Base-by-base conservation (phyloP, 2,113 vertebrate species). In the Labeo rohita region DNA sequence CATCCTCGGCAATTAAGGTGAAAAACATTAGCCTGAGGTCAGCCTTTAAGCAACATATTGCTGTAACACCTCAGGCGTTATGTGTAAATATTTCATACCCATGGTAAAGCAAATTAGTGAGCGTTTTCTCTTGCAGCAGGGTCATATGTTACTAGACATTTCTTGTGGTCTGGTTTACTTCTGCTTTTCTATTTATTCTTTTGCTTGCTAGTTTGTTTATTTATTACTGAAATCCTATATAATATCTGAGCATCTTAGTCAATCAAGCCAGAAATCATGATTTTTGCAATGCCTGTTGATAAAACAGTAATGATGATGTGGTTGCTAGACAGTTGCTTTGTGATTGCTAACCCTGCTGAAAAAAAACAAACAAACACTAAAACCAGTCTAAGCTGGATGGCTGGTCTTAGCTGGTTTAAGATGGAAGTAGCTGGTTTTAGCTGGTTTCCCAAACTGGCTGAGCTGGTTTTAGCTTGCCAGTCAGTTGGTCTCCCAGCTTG, bases 1-100 rank as follows among this genome's bases (percentile, higher is more conserved):
- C 49, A 13, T 83, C 47, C 59, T 68, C 77, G 70, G 59, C 50
- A 86, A 86, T 83, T 83, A 81, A n/a, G 34, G 59, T 50, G 56
- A 63, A 50, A 76, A 74, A 72, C 21, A 52, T 65, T 77, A 56
- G 72, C 80, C 34, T 47, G 47, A 45, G 85, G 85, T 83, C 80
- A 83, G 5, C 16, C 63, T 83, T 68, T 86, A 39, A 83, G 66
- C 65, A 73, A 54, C 18, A 39, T 36, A 11, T 72, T 72, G 23
- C 49, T 70, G 63, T 56, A 43, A 43, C 34, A 83, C 87, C 72
- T 18, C 23, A 56, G 80, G 54, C 65, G 36, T 36, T 15, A 5
- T 23, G 39, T 85, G 18, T 66, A 75, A 85, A 72, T 86, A 74
- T 80, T 59, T 39, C 65, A 59, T 61, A 47, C 10, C 18, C 13